Evolutionary conservation across 2,888 invertebrate genomes (phyloP).

Genomic region (Cephonodes hylas): DNA sequence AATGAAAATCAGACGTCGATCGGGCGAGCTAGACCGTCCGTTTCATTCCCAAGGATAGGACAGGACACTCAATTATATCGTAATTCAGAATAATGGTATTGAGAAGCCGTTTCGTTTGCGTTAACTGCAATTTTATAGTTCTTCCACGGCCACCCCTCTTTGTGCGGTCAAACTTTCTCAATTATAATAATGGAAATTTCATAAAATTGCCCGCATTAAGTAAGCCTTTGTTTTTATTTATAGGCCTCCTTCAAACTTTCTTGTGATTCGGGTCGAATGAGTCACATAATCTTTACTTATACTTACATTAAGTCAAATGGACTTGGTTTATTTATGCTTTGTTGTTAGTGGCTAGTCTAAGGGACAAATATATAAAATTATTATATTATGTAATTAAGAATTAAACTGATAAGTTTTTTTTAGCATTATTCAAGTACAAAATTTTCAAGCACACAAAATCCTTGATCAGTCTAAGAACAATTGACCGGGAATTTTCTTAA

Average conservation of each 20-base stretch:
- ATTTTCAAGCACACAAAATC: background rate
- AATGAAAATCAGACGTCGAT: constrained; percentile 4
- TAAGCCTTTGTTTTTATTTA: constrained; percentile 37
- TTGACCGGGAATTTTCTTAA: no score
- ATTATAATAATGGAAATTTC: constrained; percentile 61
- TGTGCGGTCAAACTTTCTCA: constrained; percentile 59
- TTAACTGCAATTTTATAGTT: constrained; percentile 70
- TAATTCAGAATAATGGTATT: constrained; percentile 62
- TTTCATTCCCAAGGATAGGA: constrained; percentile 32
- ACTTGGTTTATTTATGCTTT: background rate
- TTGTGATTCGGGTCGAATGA: constrained; percentile 16
- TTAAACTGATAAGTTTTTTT: no score
- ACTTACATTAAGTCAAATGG: background rate
- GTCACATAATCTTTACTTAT: constrained; percentile 7
- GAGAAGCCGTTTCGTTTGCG: constrained; percentile 54
- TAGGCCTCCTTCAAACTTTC: constrained; percentile 29
- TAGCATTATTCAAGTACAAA: background rate
- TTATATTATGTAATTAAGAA: background rate
- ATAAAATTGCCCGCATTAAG: constrained; percentile 47
- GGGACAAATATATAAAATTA: background rate
- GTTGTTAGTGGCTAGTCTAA: background rate
- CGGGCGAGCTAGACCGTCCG: background rate
- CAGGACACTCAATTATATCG: constrained; percentile 51
- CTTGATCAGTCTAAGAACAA: background rate
- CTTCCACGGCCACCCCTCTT: constrained; percentile 44